Percentiles rank a stretch among this genome's conserved stretches.
Evolutionary conservation across 2,797 vertebrate genomes (phyloP).

Genomic region (Oreortyx pictus): DNA sequence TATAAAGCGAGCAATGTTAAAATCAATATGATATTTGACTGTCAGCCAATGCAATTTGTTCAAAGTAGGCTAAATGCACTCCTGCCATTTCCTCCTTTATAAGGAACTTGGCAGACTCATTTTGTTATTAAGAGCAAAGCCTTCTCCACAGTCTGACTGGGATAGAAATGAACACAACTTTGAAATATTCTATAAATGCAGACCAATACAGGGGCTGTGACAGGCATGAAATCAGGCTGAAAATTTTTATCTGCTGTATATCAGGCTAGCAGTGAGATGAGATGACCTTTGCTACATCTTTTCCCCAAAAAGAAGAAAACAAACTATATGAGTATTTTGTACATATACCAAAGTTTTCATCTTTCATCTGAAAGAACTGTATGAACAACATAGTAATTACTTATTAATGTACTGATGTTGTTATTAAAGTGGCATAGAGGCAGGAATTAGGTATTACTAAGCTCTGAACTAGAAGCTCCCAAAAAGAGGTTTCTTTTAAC

Average conservation of each 20-base stretch:
- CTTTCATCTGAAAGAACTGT: neutral
- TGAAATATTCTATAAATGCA: slow-evolving; percentile 66
- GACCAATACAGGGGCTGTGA: slow-evolving; percentile 38
- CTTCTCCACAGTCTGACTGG: slow-evolving; percentile 16
- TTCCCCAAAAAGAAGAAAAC: neutral
- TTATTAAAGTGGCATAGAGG: neutral
- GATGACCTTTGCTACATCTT: neutral
- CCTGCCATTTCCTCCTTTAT: slow-evolving; percentile 49
- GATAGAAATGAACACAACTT: slow-evolving; percentile 51
- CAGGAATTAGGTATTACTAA: neutral
- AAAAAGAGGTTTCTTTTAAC: neutral
- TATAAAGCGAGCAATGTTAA: slow-evolving; percentile 40
- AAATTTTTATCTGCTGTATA: slow-evolving; percentile 54
- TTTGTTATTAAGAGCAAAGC: slow-evolving; percentile 47
- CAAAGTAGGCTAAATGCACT: slow-evolving; percentile 61
- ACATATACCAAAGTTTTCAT: neutral
- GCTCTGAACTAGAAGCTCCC: neutral
- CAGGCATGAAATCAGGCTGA: slow-evolving; percentile 65
- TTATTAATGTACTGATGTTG: neutral
- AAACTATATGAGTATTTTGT: neutral
- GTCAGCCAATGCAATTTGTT: slow-evolving; percentile 64
- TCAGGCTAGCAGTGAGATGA: slow-evolving; percentile 7
- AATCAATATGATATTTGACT: slow-evolving; percentile 72
- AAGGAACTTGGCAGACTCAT: slow-evolving; percentile 32
- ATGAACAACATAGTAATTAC: neutral